Conservation (phyloP, 2,888 invertebrate genomes). For the Dilophus febrilis region DNA sequence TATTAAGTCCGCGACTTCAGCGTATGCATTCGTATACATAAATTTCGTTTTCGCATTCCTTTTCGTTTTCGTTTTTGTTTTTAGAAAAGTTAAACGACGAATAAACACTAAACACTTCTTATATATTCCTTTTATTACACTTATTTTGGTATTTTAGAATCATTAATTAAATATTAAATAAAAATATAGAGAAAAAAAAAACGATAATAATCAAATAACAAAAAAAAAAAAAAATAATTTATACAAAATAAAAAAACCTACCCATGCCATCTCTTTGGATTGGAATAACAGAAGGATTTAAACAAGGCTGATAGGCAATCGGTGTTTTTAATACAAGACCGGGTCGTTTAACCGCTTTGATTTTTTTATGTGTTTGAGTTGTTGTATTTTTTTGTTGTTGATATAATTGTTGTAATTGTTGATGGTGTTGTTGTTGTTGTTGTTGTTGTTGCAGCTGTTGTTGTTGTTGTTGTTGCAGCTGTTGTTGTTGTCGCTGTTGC, state of each 20-base stretch:
- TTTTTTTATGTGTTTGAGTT: conserved; percentile 31
- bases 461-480: not conserved
- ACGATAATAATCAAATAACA: not conserved
- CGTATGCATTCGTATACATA: no score
- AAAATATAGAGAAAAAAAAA: no score
- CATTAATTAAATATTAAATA: no score
- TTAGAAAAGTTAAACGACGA: no score
- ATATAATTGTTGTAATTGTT: not conserved
- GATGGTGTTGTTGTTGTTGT: not conserved
- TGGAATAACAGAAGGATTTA: conserved; percentile 71
- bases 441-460: not conserved
- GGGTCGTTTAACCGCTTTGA: conserved; percentile 56
- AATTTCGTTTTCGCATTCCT: no score
- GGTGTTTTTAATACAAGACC: conserved; percentile 58
- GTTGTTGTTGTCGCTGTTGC: no score
- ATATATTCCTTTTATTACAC: no score
- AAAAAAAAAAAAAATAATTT: conserved; percentile 2
- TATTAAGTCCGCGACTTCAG: no score
- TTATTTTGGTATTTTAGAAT: no score
- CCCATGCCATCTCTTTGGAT: conserved; percentile 80
- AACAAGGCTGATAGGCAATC: conserved; percentile 60
- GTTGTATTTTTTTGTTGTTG: not conserved
- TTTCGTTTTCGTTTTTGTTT: no score
- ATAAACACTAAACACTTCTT: no score
- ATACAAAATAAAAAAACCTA: conserved; percentile 30